Evolutionary conservation across 2,113 vertebrate genomes (phyloP), one percentile per base, ranked within the genome.

Genomic region (Scomber colias): DNA sequence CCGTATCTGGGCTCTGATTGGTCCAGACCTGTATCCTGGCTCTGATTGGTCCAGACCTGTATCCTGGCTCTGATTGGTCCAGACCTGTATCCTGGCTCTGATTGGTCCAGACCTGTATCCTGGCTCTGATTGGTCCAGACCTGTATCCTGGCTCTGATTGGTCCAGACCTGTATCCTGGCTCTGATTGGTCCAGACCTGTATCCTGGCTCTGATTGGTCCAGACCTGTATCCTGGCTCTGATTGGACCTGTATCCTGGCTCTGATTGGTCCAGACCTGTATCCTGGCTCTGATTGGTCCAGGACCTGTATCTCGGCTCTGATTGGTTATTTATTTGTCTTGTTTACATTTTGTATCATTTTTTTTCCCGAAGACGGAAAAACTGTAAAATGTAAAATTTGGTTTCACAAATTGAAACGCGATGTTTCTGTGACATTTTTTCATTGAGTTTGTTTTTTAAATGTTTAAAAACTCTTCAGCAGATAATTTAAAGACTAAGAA

Each of bases 341-440:
- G 97, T 97, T 97, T 97, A 97, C 97, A 97, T 98, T 97, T 97
- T 97, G 95, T 97, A 97, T 96, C 95, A 95, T 93, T 96, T 97
- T 95, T 95, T 77, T 96, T 93, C 60, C 62, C 65, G 94, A 94
- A 96, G 94, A 93, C 80, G 94, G 94, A 96, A 95, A 95, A 95
- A 95, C 94, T 40, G 35, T 40, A 40, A 93, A 93, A 95, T 97
- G 55, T 95, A 14, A 21, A 21, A 95, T 96, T 96, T 96, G 94
- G 95, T 96, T 96, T 96, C 94, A 95, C 94, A 95, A 95, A 96
- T 95, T 95, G 95, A 90, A 95, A 95, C 95, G 95, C 95, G 95
- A 94, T 95, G 95, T 94, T 94, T 96, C 71, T 88, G 48, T 78
- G 35, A 40, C 35, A 40, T 40, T 40, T 96, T 56, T 17, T 66